Base-by-base conservation (phyloP, 2,113 vertebrate genomes). In the Cinclus cinclus region DNA sequence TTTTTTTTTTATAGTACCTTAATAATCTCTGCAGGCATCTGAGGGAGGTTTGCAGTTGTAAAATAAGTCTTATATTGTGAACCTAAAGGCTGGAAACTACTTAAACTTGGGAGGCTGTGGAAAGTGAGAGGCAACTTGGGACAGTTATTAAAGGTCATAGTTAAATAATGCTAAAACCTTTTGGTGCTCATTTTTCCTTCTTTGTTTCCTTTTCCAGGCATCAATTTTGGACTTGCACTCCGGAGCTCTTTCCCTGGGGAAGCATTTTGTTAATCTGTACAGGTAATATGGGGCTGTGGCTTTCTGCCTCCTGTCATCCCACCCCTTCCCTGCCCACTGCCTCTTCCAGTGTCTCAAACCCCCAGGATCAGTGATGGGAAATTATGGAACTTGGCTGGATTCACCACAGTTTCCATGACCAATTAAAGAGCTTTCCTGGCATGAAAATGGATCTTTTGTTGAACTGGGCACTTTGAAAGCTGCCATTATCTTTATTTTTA, bases 211-310 rank as follows among this genome's bases (percentile, higher is more conserved):
- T 81, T 89, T 89, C 18, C 96, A 99, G 99, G 99, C 99, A 24
- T 99, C 99, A 52, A 99, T 99, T 95, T 93, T 99, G 92, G 99
- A 99, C 96, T 96, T 99, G 95, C 99, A 99, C 94, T 99, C 99
- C 0, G 99, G 99, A 82, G 99, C 99, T 20, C 95, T 99, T 90
- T 99, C 99, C 3, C 97, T 99, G 92, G 99, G 99, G 33, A 99
- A 98, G 89, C 99, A 99, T 96, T 99, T 99, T 96, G 99, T 99
- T 63, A 99, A 99, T 94, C 97, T 99, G 81, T 99, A 99, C 98
- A 99, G 98, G 99, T 99, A 96, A 97, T 97, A 41, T 3, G 9
- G 12, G 33, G 4, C 53, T 70, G 44, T 71, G 62, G 24, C 27
- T 91, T 81, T 12, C 69, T 85, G 31, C 25, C 46, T 60, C 11